Conservation (phyloP, 92 coral and sea anemone genomes). For the Heliopora coerulea region DNA sequence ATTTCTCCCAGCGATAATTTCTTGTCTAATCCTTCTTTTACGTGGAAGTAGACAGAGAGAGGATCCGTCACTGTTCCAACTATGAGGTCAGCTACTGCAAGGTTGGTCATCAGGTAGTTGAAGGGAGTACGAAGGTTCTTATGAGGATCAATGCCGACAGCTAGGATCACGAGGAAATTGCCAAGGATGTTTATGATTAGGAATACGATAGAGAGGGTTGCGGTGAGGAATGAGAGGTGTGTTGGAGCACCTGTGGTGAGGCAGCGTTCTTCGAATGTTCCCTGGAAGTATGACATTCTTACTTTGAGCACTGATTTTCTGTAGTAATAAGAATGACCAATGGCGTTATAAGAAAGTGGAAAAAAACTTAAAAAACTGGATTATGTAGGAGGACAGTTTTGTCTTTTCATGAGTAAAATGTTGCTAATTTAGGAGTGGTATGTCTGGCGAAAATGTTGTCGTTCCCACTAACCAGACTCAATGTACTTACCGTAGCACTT, state of each 20-base stretch:
- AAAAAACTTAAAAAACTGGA: too few species aligned
- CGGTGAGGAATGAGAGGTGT: conserved; percentile 42
- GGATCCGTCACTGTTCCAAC: conserved; percentile 48
- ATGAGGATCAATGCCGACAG: conserved; percentile 45
- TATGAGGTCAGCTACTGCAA: conserved; percentile 47
- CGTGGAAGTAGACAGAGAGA: conserved; percentile 22
- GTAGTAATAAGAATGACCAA: not conserved
- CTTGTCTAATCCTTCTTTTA: conserved; percentile 41
- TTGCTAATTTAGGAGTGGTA: too few species aligned
- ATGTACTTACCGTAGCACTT: too few species aligned
- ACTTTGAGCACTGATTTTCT: not conserved
- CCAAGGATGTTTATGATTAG: conserved; percentile 46
- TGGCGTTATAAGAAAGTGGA: too few species aligned
- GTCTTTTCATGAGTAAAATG: too few species aligned
- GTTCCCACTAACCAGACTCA: too few species aligned
- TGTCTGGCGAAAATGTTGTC: too few species aligned
- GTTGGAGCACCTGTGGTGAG: conserved; percentile 34
- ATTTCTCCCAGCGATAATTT: not conserved
- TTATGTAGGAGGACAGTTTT: too few species aligned
- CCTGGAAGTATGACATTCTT: conserved; percentile 26
- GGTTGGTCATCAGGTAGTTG: conserved; percentile 42
- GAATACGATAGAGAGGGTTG: conserved; percentile 34
- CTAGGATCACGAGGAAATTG: conserved; percentile 50
- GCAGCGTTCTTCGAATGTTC: conserved; percentile 27
- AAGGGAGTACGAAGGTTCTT: conserved; percentile 48